Conservation (phyloP, 2,113 vertebrate species). For the Mohoua ochrocephala region DNA sequence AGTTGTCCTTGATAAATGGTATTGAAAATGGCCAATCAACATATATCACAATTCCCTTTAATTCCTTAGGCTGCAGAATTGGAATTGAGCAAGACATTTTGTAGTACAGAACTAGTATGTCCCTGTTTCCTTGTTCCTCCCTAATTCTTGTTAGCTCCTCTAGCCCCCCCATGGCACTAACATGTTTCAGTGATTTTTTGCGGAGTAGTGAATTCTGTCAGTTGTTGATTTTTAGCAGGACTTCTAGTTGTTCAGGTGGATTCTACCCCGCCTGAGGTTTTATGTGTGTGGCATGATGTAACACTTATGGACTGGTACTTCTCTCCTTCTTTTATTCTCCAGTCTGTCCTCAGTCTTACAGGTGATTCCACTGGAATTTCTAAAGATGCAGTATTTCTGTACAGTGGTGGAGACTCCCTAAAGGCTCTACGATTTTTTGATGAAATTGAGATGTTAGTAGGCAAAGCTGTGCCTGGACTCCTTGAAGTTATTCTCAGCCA, state of each 20-base stretch:
- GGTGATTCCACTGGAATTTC: slow-evolving; percentile 61
- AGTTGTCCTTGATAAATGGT: not conserved
- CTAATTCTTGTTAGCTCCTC: not conserved
- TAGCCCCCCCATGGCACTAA: not conserved
- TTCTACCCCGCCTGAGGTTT: not conserved
- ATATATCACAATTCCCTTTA: not conserved
- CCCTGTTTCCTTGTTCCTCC: not conserved
- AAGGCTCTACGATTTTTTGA: slow-evolving; percentile 79
- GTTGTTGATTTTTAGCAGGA: not conserved
- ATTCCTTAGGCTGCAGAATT: not conserved
- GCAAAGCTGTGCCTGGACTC: slow-evolving; percentile 74
- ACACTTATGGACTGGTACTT: not conserved
- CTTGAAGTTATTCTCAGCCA: slow-evolving; percentile 83
- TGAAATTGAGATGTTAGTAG: slow-evolving; percentile 76
- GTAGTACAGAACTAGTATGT: not conserved
- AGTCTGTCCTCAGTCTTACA: slow-evolving; percentile 78
- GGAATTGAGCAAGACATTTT: not conserved
- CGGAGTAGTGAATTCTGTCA: not conserved
- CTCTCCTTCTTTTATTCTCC: not conserved
- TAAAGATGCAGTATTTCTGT: slow-evolving; percentile 80
- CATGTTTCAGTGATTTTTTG: not conserved
- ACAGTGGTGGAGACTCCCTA: slow-evolving; percentile 90
- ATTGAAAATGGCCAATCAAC: not conserved
- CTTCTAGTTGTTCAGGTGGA: not conserved
- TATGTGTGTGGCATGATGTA: not conserved